Base-by-base conservation (phyloP, 2,113 vertebrate genomes). In the Uropsilus gracilis region DNA sequence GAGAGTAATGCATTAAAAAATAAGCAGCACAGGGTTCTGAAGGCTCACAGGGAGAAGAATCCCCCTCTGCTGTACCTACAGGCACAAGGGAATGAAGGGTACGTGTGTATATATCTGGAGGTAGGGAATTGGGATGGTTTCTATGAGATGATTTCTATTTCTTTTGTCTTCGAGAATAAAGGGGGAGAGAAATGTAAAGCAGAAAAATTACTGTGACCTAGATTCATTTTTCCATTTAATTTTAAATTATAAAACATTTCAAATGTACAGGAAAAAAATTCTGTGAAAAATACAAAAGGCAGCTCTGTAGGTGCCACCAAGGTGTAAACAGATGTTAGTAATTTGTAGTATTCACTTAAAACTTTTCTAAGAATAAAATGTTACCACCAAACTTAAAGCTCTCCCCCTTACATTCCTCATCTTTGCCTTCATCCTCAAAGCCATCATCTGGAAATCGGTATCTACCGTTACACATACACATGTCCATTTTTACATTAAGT, bases 211-310 rank as follows among this genome's bases (percentile, higher is more conserved):
- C 48, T 50, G 18, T 75, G 64, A 90, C 24, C 80, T 64, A 73
- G 39, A n/a, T 26, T 76, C 6, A 50, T 57, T 86, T 72, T 59
- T 80, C 57, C 63, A 78, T 50, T 55, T 80, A 82, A 80, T 84
- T 72, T 48, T 55, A 78, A 91, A 64, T 64, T 63, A 84, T 18
- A 84, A 85, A 94, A 61, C n/a, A 77, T 88, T 77, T 94, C 17
- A 42, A 94, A 88, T 3, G 57, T 30, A 59, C 13, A 76, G 46
- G 32, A 50, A 83, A 88, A 72, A 66, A 3, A 18, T 42, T 42
- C 50, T 81, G 12, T 42, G 32, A 82, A 86, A 86, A 57, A 81
- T 50, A 73, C 34, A 93, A 82, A 69, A 95, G 18, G 76, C 72
- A 90, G 30, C 32, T 61, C 53, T 24, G 4, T 32, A 37, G 9